Conservation (phyloP, 2,888 invertebrate species). For the Nineta flava region DNA sequence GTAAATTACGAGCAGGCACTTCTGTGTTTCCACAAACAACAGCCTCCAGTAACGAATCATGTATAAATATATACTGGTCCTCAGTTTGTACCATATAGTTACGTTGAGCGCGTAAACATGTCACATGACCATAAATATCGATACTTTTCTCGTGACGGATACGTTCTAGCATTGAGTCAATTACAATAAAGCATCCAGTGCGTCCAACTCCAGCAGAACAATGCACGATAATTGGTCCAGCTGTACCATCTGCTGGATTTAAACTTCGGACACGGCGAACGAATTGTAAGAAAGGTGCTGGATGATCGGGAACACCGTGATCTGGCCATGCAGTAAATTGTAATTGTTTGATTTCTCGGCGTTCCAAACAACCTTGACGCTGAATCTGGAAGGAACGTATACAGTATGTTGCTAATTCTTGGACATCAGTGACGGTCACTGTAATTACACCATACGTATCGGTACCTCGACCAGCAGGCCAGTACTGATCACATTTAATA, state of each 20-base stretch:
- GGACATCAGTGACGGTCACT: slow-evolving; percentile 85
- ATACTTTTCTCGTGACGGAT: slow-evolving; percentile 96
- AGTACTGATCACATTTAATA: slow-evolving; percentile 95
- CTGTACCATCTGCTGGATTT: slow-evolving; percentile 60
- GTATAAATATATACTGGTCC: slow-evolving; percentile 98
- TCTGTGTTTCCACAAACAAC: slow-evolving; percentile 94
- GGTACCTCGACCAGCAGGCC: slow-evolving; percentile 80
- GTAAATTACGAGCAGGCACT: slow-evolving; percentile 86
- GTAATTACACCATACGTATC: slow-evolving; percentile 93
- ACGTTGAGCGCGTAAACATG: slow-evolving; percentile 89
- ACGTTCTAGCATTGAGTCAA: slow-evolving; percentile 96
- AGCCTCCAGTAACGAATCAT: slow-evolving; percentile 93
- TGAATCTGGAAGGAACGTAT: slow-evolving; percentile 91
- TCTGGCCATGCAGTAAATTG: slow-evolving; percentile 99
- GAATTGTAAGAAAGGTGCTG: slow-evolving; percentile 96
- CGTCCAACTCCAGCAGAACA: slow-evolving; percentile 55
- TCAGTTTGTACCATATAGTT: slow-evolving; percentile 99
- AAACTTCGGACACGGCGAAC: slow-evolving; percentile 80
- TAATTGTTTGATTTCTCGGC: slow-evolving; percentile 89
- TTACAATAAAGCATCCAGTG: slow-evolving; percentile 87
- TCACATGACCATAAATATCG: slow-evolving; percentile 98
- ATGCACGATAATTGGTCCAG: slow-evolving; percentile 90
- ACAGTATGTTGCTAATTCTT: slow-evolving; percentile 95
- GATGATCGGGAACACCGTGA: slow-evolving; percentile 97
- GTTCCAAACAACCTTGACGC: slow-evolving; percentile 62